phyloP scores from a whole-genome alignment of 2,113 vertebrate genomes.

The Rostratula benghalensis region DNA sequence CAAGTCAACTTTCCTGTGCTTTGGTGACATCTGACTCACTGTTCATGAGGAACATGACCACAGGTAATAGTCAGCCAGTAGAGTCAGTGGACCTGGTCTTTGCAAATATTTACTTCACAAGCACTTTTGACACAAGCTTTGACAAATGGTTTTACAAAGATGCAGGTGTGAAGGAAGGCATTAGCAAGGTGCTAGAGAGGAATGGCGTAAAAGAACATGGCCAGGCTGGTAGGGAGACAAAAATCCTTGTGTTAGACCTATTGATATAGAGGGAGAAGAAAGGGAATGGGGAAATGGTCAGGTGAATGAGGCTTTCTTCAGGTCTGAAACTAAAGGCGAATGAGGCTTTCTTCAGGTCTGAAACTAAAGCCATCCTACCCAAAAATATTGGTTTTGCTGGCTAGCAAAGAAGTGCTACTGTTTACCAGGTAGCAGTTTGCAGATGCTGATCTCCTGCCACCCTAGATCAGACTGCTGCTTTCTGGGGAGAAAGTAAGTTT shows the following conservation, averaged over 20 bases:
- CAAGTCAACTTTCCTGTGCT: not conserved
- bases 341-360: not conserved
- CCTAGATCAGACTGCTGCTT: not conserved
- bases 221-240: not conserved
- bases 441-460: not conserved
- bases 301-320: not conserved
- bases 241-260: not conserved
- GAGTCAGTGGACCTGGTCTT: not conserved
- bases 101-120: not conserved
- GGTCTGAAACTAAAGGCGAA: not conserved
- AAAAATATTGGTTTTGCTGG: not conserved
- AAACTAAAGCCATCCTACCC: not conserved
- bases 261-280: not conserved
- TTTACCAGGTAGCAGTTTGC: not conserved
- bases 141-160: not conserved
- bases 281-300: fast-evolving
- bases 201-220: not conserved
- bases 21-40: not conserved
- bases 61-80: not conserved
- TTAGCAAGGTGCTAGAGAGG: not conserved
- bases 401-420: not conserved
- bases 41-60: not conserved
- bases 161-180: not conserved
- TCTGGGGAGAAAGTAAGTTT: not conserved
- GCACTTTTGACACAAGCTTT: not conserved